Percentiles rank a stretch among this genome's conserved stretches.
These are phyloP conservation scores for Melipona beecheii DNA, from an alignment of 2,888 invertebrate species.

Conservation along the genomic window DNA sequence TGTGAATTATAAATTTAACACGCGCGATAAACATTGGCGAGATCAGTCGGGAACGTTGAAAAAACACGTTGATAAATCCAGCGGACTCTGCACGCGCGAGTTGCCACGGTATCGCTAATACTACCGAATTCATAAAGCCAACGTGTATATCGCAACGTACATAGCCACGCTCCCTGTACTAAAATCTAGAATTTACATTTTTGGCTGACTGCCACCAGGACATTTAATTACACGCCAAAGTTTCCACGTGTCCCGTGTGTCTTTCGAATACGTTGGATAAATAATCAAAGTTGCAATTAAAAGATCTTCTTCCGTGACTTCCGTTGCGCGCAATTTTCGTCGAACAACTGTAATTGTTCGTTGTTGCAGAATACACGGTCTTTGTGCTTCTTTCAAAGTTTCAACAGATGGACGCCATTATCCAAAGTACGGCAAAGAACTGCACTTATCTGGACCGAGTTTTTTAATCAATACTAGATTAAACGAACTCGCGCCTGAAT, in stretches of 20 bases:
- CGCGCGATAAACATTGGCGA: not conserved
- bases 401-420: too few relatives aligned
- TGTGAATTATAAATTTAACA: not conserved
- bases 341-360: too few relatives aligned
- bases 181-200: constrained; percentile 10
- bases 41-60: not conserved
- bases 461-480: too few relatives aligned
- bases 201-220: not conserved
- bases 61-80: not conserved
- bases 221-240: not conserved
- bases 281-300: not conserved
- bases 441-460: too few relatives aligned
- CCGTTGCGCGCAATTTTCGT: too few relatives aligned
- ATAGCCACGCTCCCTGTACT: not conserved
- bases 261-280: not conserved
- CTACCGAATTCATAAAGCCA: constrained; percentile 6
- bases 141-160: not conserved
- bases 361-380: too few relatives aligned
- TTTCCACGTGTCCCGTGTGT: not conserved
- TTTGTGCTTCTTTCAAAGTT: too few relatives aligned
- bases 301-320: too few relatives aligned
- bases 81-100: not conserved
- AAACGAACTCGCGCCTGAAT: too few relatives aligned
- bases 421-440: too few relatives aligned
- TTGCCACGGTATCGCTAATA: not conserved